Percentiles rank a stretch among this genome's conserved stretches.
Conservation (phyloP, 2,888 invertebrate genomes). For the Petrolisthes manimaculis region DNA sequence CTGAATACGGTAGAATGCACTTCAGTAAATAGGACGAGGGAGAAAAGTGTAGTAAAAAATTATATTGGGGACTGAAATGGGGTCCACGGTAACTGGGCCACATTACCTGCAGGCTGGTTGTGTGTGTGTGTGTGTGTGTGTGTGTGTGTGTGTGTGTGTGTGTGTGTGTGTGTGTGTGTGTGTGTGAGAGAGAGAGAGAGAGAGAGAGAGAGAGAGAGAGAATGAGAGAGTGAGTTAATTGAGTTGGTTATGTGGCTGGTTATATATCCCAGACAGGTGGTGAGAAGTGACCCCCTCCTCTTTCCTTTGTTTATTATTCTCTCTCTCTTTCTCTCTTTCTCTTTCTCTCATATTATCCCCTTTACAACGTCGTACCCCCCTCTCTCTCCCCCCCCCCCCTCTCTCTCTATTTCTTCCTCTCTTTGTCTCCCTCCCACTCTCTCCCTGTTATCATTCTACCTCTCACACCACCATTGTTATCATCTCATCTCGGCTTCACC, state of each 20-base stretch:
- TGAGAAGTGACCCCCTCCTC: background rate
- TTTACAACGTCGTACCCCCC: background rate
- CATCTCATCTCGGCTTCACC: too few species aligned
- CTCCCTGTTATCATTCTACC: too few species aligned
- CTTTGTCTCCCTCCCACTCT: too few species aligned
- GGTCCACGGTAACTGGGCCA: too few species aligned
- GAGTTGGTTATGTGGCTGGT: background rate
- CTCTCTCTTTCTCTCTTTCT: too few species aligned
- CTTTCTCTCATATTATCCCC: background rate
- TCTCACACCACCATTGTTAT: too few species aligned
- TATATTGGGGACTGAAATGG: too few species aligned
- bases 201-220: background rate
- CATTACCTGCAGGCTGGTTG: too few species aligned
- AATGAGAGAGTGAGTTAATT: background rate
- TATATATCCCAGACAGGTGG: background rate
- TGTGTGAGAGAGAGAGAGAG: background rate
- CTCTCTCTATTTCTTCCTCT: background rate
- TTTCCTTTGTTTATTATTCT: background rate
- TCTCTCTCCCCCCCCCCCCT: background rate
- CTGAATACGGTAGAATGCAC: too few species aligned
- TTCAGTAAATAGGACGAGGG: too few species aligned
- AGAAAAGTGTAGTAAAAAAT: too few species aligned
- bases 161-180: conserved; percentile 28
- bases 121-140: too few species aligned
- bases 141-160: conserved; percentile 21